phyloP scores from a whole-genome alignment of 2,113 vertebrate genomes.

The Rynchops niger region DNA sequence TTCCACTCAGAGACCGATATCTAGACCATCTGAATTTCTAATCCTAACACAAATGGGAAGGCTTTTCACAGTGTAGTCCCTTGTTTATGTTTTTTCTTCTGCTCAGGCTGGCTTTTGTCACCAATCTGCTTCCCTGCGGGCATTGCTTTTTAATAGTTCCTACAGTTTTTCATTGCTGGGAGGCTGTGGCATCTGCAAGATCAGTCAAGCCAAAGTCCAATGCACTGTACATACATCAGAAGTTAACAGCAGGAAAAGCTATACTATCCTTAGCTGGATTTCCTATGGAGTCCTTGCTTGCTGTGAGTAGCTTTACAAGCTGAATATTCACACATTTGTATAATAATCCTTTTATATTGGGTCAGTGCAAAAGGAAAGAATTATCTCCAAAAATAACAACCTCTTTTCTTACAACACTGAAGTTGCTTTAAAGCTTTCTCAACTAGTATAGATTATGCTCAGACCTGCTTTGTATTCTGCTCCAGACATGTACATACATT shows the following conservation, averaged over 20 bases:
- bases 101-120: background rate
- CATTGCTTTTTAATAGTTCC: background rate
- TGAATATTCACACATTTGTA: background rate
- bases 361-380: background rate
- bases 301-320: background rate
- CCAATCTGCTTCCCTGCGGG: background rate
- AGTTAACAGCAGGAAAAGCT: background rate
- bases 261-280: background rate
- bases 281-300: background rate
- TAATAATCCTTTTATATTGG: background rate
- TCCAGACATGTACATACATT: background rate
- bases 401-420: background rate
- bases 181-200: background rate
- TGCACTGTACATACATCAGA: background rate
- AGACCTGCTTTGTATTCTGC: background rate
- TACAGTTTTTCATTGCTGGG: background rate
- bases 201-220: background rate
- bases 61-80: background rate
- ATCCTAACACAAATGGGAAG: background rate
- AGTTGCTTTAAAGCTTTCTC: background rate
- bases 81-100: background rate
- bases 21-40: background rate
- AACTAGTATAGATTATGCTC: background rate
- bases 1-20: background rate
- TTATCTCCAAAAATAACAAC: background rate